phyloP scores from a whole-genome alignment of 2,888 invertebrate species.

The Hypolimnas misippus region DNA sequence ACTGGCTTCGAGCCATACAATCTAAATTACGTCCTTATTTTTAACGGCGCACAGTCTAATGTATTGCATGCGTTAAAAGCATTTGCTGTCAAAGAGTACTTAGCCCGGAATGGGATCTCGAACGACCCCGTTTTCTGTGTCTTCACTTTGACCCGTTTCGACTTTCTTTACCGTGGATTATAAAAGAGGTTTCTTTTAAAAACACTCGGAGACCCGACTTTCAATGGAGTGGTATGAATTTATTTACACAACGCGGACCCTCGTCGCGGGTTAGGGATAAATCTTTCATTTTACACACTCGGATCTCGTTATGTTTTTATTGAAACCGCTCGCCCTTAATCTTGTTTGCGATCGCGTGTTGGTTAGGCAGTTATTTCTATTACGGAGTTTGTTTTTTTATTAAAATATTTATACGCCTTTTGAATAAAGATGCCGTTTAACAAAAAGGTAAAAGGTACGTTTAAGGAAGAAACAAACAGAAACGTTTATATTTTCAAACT shows the following conservation, averaged over 20 bases:
- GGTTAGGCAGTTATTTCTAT: neutral
- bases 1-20: constrained; percentile 7
- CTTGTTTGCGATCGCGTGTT: constrained; percentile 21
- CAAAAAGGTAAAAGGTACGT: too few relatives aligned
- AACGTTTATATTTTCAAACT: too few relatives aligned
- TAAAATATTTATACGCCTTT: neutral
- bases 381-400: neutral
- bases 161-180: constrained; percentile 55
- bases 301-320: constrained; percentile 68
- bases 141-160: constrained; percentile 52
- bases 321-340: constrained; percentile 57
- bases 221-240: constrained; percentile 72
- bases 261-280: constrained; percentile 58
- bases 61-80: constrained; percentile 38
- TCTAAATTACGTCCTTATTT: constrained; percentile 20
- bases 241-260: constrained; percentile 57
- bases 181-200: constrained; percentile 66
- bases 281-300: constrained; percentile 71
- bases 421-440: neutral
- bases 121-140: constrained; percentile 44
- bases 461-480: too few relatives aligned
- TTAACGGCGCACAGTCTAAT: constrained; percentile 27
- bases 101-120: constrained; percentile 40
- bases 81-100: constrained; percentile 43
- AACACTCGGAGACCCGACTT: constrained; percentile 66